phyloP scores from a whole-genome alignment of 2,888 invertebrate species.

The Meloe dianella region DNA sequence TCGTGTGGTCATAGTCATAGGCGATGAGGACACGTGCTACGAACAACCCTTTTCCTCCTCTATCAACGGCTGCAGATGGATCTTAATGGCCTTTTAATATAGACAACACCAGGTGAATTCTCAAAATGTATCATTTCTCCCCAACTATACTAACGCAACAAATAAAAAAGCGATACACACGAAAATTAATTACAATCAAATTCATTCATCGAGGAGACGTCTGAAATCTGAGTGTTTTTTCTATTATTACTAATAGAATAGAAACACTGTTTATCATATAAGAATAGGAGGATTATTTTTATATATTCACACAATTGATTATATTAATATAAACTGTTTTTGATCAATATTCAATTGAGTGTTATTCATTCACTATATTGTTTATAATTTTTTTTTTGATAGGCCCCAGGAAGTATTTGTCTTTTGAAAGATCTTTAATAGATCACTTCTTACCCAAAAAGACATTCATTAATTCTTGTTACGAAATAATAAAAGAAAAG shows the following conservation, averaged over 20 bases:
- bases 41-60: conserved; percentile 41
- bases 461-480: background rate
- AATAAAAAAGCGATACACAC: conserved; percentile 11
- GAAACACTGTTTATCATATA: background rate
- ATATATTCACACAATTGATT: background rate
- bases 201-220: background rate
- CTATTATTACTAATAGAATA: no score
- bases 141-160: conserved; percentile 13
- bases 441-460: no score
- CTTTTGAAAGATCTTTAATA: no score
- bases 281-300: background rate
- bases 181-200: background rate
- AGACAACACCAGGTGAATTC: conserved; percentile 36
- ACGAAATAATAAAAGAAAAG: background rate
- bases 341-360: conserved; percentile 28
- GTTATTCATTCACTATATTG: no score
- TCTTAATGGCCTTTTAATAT: conserved; percentile 41
- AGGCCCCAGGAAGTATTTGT: background rate
- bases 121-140: conserved; percentile 25
- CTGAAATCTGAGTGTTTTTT: background rate
- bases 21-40: conserved; percentile 35
- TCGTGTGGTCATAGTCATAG: conserved; percentile 7
- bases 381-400: background rate
- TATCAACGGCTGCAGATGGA: conserved; percentile 36
- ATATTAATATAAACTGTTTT: conserved; percentile 16